Evolutionary conservation across 2,797 vertebrate genomes (phyloP).

Genomic region (Dendrocincla fuliginosa): DNA sequence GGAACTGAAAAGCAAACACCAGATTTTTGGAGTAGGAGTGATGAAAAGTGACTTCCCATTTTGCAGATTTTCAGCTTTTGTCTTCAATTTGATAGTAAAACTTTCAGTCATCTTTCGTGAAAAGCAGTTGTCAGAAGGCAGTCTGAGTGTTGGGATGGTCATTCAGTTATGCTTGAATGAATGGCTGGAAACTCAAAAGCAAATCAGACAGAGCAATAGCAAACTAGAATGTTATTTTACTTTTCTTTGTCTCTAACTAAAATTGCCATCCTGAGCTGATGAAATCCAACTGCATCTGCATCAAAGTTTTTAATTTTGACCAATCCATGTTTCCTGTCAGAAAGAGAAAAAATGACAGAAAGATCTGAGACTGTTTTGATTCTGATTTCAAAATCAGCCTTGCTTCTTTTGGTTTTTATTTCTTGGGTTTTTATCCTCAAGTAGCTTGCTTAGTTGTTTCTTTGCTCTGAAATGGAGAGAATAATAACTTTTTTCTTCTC

Average conservation of each 20-base stretch:
- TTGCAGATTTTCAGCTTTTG: background rate
- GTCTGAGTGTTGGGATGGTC: background rate
- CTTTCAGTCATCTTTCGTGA: background rate
- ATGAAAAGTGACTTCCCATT: background rate
- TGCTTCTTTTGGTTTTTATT: background rate
- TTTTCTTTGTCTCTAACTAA: background rate
- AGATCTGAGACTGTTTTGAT: background rate
- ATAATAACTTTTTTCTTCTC: background rate
- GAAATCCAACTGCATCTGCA: background rate
- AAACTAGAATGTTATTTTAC: background rate
- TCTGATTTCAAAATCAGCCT: background rate
- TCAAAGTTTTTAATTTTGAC: background rate
- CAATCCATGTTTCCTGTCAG: background rate
- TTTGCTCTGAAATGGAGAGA: background rate
- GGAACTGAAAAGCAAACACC: background rate
- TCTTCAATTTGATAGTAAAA: background rate
- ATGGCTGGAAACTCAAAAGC: background rate
- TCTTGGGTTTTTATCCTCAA: background rate
- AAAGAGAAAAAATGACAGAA: background rate
- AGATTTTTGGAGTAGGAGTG: background rate
- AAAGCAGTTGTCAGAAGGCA: background rate
- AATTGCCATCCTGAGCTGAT: background rate
- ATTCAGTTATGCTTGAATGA: background rate
- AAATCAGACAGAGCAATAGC: background rate
- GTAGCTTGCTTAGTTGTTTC: background rate